Evolutionary conservation across 2,797 vertebrate genomes (phyloP).

Genomic region (Lutjanus argentimaculatus): DNA sequence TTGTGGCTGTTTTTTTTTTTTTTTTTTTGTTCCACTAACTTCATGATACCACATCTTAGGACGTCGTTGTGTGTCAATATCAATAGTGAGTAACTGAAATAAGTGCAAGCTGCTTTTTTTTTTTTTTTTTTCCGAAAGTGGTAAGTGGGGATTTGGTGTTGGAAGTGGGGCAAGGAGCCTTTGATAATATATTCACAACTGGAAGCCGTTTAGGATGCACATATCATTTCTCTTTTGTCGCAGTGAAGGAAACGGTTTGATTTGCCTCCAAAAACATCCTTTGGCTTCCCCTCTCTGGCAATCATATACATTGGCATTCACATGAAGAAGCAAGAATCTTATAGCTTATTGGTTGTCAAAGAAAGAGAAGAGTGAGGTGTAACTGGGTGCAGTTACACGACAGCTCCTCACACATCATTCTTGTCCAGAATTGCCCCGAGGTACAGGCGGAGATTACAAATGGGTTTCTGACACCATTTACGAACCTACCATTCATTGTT

Average conservation of each 20-base stretch:
- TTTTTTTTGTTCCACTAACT: slow-evolving; percentile 66
- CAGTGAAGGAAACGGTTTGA: slow-evolving; percentile 31
- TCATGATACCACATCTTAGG: slow-evolving; percentile 80
- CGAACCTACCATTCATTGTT: slow-evolving; percentile 60
- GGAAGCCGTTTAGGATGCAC: slow-evolving; percentile 63
- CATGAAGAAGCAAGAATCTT: slow-evolving; percentile 78
- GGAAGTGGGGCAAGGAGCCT: slow-evolving; percentile 65
- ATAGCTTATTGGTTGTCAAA: slow-evolving; percentile 83
- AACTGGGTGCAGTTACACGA: slow-evolving; percentile 45
- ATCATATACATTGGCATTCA: slow-evolving; percentile 85
- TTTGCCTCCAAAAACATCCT: slow-evolving; percentile 54
- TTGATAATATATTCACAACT: slow-evolving; percentile 65
- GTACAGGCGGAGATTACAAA: slow-evolving; percentile 59
- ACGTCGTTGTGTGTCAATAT: slow-evolving; percentile 79
- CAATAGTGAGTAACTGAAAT: slow-evolving; percentile 83
- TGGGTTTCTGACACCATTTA: slow-evolving; percentile 54
- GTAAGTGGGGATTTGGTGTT: slow-evolving; percentile 69
- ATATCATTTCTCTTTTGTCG: slow-evolving; percentile 34
- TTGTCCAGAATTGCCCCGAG: slow-evolving; percentile 70
- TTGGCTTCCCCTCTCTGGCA: slow-evolving; percentile 77
- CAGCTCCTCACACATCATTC: slow-evolving; percentile 60
- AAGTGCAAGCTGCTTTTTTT: slow-evolving; percentile 88
- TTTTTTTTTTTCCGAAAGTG: slow-evolving; percentile 70
- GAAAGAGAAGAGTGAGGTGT: slow-evolving; percentile 67
- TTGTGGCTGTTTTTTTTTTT: slow-evolving; percentile 58